These are phyloP conservation scores for Cloeon dipterum DNA, from an alignment of 2,888 invertebrate species.

Conservation along the genomic window DNA sequence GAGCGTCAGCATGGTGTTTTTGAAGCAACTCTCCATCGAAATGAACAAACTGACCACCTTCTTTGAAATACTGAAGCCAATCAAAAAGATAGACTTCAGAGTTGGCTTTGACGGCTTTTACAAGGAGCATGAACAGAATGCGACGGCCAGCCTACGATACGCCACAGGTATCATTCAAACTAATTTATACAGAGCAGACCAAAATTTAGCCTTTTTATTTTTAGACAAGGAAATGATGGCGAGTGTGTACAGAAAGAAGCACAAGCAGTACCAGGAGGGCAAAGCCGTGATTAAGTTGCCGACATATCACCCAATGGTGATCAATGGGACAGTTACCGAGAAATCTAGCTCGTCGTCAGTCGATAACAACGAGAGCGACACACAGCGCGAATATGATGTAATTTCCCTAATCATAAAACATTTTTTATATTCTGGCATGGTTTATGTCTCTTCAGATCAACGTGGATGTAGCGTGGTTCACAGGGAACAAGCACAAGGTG, in stretches of 20 bases:
- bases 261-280: too few relatives aligned
- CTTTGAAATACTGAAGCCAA: slow-evolving; percentile 35
- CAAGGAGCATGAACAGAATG: slow-evolving; percentile 28
- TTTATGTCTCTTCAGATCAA: slow-evolving; percentile 28
- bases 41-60: slow-evolving; percentile 35
- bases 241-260: slow-evolving; percentile 32
- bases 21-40: slow-evolving; percentile 33
- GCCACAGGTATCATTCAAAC: slow-evolving; percentile 21
- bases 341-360: too few relatives aligned
- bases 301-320: slow-evolving; percentile 41
- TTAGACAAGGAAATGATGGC: slow-evolving; percentile 29
- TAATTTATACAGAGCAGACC: neutral
- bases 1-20: slow-evolving; percentile 30
- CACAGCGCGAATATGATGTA: slow-evolving; percentile 42
- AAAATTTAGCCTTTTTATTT: slow-evolving; percentile 3
- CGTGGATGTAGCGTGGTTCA: slow-evolving; percentile 56
- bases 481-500: slow-evolving; percentile 43
- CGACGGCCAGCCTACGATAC: slow-evolving; percentile 26
- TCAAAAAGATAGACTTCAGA: slow-evolving; percentile 40
- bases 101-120: slow-evolving; percentile 26
- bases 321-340: slow-evolving; percentile 39
- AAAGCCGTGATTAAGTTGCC: slow-evolving; percentile 52
- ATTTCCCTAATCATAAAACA: slow-evolving; percentile 11
- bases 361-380: too few relatives aligned
- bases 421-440: slow-evolving; percentile 1